Base-by-base conservation (phyloP, 2,797 vertebrate species). In the Labeo calbasu region DNA sequence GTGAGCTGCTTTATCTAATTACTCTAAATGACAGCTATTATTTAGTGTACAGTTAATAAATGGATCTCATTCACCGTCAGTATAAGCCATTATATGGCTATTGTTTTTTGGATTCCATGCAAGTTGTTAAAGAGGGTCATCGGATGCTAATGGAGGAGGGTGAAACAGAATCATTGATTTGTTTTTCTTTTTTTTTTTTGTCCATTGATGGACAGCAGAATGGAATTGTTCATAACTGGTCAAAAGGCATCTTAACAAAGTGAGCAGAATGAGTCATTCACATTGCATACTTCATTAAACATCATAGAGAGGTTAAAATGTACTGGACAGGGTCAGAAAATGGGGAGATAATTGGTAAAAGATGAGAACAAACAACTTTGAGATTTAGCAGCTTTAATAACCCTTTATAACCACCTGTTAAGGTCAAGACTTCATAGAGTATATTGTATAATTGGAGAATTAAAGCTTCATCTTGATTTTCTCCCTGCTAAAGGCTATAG, bases 1-100 rank as follows among this genome's bases (percentile, higher is more conserved):
- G 98, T 99, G 90, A 97, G 96, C 93, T 91, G 69, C 85, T 90
- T 82, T 40, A 68, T 72, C 32, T 23, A 19, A 78, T 14, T 83
- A 75, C 53, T 55, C 28, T 23, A 17, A 85, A 73, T 73, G 28
- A 25, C 21, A 32, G 48, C 73, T 75, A 28, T 83, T 82, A 66
- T 79, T 78, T 78, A 43, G 2, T 57, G 21, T 59, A 21, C 7
- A 66, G 63, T 85, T 81, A 28, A 46, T 48, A 61, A 61, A 79
- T 43, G 19, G 61, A 57, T 17, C 15, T 51, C 17, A 36, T 15
- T 81, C 28, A 40, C 48, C 36, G 32, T 63, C 28, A 40, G 13
- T 53, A 36, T 51, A 53, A 79, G 46, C 19, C 8, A 61, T 51
- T 40, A 17, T 28, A 48, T 48, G 6, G 6, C n/a, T 36, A 10